Evolutionary conservation across 2,888 invertebrate genomes (phyloP).

Genomic region (Ochlodes sylvanus): DNA sequence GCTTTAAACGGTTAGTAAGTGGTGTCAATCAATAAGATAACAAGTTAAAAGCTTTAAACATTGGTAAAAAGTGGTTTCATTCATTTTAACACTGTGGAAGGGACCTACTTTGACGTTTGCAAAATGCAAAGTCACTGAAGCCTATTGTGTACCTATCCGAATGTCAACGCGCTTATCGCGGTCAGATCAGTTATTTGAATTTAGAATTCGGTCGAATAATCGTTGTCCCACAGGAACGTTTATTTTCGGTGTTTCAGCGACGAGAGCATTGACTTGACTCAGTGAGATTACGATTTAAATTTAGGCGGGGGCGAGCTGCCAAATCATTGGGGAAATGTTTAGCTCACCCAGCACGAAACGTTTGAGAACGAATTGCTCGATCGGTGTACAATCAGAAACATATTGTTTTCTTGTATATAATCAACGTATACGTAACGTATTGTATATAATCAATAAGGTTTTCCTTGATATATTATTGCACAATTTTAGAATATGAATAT

Average conservation of each 20-base stretch:
- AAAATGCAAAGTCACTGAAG: no score
- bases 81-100: no score
- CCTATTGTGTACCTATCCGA: background rate
- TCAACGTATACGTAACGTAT: no score
- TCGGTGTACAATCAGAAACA: constrained; percentile 55
- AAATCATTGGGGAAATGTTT: constrained; percentile 80
- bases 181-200: constrained; percentile 56
- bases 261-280: constrained; percentile 84
- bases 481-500: background rate
- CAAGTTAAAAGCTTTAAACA: no score
- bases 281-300: constrained; percentile 83
- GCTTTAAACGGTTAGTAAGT: no score
- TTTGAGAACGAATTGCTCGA: constrained; percentile 59
- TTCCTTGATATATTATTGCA: background rate
- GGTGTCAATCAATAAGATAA: no score
- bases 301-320: constrained; percentile 81
- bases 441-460: constrained; percentile 28
- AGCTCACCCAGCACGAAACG: constrained; percentile 56
- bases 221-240: constrained; percentile 71
- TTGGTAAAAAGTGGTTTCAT: no score
- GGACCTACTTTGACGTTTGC: no score
- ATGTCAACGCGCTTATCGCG: constrained; percentile 13
- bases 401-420: constrained; percentile 38
- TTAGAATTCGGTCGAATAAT: constrained; percentile 63
- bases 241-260: constrained; percentile 75